Base-by-base conservation (phyloP, 2,797 vertebrate genomes). In the Pristis pectinata region DNA sequence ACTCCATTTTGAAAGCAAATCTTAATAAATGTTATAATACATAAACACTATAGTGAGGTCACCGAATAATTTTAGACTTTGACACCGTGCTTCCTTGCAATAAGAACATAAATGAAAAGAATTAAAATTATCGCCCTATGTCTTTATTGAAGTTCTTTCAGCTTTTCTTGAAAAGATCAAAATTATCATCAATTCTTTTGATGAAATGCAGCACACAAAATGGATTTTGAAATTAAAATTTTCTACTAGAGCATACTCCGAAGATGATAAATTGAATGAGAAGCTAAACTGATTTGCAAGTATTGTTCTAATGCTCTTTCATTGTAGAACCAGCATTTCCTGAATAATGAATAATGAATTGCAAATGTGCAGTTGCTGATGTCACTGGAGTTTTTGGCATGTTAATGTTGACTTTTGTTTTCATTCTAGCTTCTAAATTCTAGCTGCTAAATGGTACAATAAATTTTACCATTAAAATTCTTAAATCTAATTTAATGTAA, bases 321-420 rank as follows among this genome's bases (percentile, higher is more conserved):
- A 94, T 94, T 94, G 67, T 94, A 2, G 44, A 72, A 94, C 41
- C 30, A 94, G 70, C 27, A 56, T 56, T 94, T 94, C 49, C 30
- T 76, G 70, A 94, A 94, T 94, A 94, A 94, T 94, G 49, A 74
- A 56, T 94, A n/a, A 94, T 72, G 44, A 94, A 53, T 94, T 94
- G 41, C 92, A 93, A 94, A 94, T 94, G 49, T 76, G 67, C 67
- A 93, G 30, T 27, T 74, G 92, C 92, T 94, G 92, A 94, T 94
- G 70, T 94, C 92, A 76, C 37, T n/a, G 44, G 70, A 76, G 67
- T 94, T 44, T 74, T 94, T 94, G 44, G 92, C 70, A 94, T 94
- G 92, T 94, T 94, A 94, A 94, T 94, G 70, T 94, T 94, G 92
- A 94, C 92, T 94, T 94, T 34, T 53, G 11, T 93, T 93, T n/a